Evolutionary conservation across 2,113 vertebrate species (phyloP), one percentile per base, ranked within the genome.

Genomic region (Rallus limicola): DNA sequence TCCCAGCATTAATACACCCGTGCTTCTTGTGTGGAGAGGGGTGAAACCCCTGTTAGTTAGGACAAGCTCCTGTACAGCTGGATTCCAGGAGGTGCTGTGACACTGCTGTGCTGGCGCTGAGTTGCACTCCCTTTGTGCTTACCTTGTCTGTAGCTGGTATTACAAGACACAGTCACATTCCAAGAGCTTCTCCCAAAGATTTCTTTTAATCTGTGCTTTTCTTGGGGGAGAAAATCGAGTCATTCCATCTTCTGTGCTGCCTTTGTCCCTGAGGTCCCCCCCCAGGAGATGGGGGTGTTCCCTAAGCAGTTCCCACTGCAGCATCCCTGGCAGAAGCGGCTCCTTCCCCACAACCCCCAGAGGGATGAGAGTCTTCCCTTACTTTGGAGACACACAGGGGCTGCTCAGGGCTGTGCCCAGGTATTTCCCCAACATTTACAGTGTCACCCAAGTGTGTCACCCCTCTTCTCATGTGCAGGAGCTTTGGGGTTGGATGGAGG

Each of bases 141-240:
- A 56, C 81, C 48, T 82, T 86, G 56, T 78, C 81, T 63, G 29
- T 90, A 87, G 80, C 77, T 94, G 82, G 93, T 36, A 5, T 18
- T 10, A 4, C 33, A 3, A 77, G 87, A 31, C 11, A 26, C 21
- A 19, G 20, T 16, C 7, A 3, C 1, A 31, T 82, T 28, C 0
- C 8, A n/a, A 44, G 78, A 77, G 56, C 75, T 87, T 44, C 80
- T 92, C 92, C 96, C 80, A 50, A 72, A 92, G 90, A 68, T 69
- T 40, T 74, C 13, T 79, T 85, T 78, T 74, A 14, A 26, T 1
- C 5, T 29, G 18, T 42, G 68, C 86, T 92, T 84, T 78, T 3
- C 21, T 48, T 48, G 19, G 12, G 89, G 77, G 77, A 52, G 95
- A 75, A 90, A 90, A 91, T 16, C 16, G 5, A 46, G 42, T 93